Conservation (phyloP, 2,888 invertebrate genomes). For the Cosmorhoe ocellata region DNA sequence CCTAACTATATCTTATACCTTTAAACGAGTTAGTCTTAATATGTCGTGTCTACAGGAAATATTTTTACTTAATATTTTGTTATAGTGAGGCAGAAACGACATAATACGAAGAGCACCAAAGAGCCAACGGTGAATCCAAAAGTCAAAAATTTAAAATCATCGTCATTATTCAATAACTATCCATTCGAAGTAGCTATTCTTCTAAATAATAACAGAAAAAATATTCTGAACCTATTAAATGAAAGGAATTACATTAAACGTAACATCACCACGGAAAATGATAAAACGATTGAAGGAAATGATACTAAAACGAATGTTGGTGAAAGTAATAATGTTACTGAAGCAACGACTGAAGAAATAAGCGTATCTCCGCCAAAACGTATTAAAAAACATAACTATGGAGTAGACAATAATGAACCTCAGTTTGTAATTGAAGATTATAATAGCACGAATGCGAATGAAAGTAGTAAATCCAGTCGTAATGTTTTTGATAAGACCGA, state of each 20-base stretch:
- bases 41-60: too few species aligned
- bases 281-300: constrained; percentile 36
- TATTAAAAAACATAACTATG: constrained; percentile 52
- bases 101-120: constrained; percentile 24
- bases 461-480: constrained; percentile 40
- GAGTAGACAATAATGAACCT: constrained; percentile 44
- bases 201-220: constrained; percentile 29
- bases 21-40: too few species aligned
- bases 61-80: background rate
- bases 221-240: background rate
- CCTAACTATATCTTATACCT: too few species aligned
- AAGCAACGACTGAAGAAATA: constrained; percentile 10
- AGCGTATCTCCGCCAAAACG: constrained; percentile 42
- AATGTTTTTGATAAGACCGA: constrained; percentile 53
- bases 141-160: constrained; percentile 38
- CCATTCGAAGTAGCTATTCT: constrained; percentile 61
- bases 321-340: background rate
- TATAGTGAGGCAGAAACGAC: constrained; percentile 40
- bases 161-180: constrained; percentile 57
- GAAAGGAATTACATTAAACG: background rate
- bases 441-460: constrained; percentile 40
- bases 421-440: constrained; percentile 40
- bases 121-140: constrained; percentile 26
- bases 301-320: background rate
- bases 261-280: background rate